A percentile compares a stretch with the other conserved stretches of the same genome.
Evolutionary conservation across 2,113 vertebrate species (phyloP).

Genomic region (Lepus europaeus): DNA sequence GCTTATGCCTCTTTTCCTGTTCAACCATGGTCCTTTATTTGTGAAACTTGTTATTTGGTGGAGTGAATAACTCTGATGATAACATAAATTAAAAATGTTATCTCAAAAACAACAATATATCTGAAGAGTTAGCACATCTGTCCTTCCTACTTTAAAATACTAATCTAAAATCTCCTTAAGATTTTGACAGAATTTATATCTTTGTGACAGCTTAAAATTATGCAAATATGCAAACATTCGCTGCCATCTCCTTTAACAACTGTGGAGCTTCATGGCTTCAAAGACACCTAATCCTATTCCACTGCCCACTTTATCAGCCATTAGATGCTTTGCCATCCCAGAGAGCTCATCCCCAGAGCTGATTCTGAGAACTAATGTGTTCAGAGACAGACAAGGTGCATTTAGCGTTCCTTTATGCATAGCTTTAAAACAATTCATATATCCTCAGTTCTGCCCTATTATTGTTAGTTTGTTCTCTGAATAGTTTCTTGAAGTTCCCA

Average conservation of each 20-base stretch:
- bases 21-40: no score
- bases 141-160: neutral
- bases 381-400: neutral
- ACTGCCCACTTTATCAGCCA: neutral
- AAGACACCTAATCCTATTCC: conserved; percentile 1
- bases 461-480: neutral
- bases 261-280: neutral
- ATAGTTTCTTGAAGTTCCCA: conserved; percentile 16
- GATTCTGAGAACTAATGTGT: neutral
- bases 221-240: neutral
- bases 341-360: neutral
- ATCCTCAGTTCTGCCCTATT: neutral
- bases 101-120: no score
- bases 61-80: no score
- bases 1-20: no score
- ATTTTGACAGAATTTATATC: neutral
- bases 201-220: conserved; percentile 12
- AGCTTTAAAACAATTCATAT: neutral
- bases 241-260: neutral
- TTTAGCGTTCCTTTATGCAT: neutral
- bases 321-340: neutral
- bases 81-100: no score
- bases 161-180: neutral
- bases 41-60: no score
- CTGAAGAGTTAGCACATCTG: neutral